These are phyloP conservation scores for Neria commutata DNA, from an alignment of 2,888 invertebrate genomes.

Conservation along the genomic window DNA sequence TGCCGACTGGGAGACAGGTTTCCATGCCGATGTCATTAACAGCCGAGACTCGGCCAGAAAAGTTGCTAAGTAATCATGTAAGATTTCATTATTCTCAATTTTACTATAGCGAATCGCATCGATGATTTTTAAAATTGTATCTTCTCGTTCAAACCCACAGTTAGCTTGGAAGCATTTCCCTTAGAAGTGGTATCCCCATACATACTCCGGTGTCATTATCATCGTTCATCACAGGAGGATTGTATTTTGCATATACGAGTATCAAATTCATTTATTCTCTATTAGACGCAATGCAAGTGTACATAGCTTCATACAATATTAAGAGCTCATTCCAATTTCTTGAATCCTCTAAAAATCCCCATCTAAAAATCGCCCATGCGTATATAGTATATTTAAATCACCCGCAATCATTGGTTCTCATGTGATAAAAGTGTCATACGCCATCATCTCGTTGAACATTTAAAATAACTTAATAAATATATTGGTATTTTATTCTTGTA, in stretches of 20 bases:
- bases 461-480: conserved; percentile 5
- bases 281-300: conserved; percentile 29
- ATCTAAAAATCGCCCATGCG: not conserved
- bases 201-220: not conserved
- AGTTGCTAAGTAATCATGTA: conserved; percentile 45
- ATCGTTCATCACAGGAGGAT: not conserved
- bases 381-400: not conserved
- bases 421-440: conserved; percentile 41
- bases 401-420: conserved; percentile 34
- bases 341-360: not conserved
- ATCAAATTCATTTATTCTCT: not conserved
- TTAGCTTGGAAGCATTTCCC: too few relatives aligned
- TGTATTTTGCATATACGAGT: too few relatives aligned
- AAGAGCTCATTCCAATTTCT: conserved; percentile 38
- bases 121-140: not conserved
- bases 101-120: too few relatives aligned
- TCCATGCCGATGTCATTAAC: conserved; percentile 76
- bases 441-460: conserved; percentile 3
- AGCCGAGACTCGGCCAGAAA: conserved; percentile 64
- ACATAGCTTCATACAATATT: conserved; percentile 46
- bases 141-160: too few relatives aligned
- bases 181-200: not conserved
- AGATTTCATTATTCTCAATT: too few relatives aligned
- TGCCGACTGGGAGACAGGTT: conserved; percentile 80
- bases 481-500: conserved; percentile 23